A percentile compares a stretch with the other conserved stretches of the same genome.
These are phyloP conservation scores for Rhinopithecus roxellana DNA, from an alignment of 2,113 vertebrate genomes.

Conservation along the genomic window DNA sequence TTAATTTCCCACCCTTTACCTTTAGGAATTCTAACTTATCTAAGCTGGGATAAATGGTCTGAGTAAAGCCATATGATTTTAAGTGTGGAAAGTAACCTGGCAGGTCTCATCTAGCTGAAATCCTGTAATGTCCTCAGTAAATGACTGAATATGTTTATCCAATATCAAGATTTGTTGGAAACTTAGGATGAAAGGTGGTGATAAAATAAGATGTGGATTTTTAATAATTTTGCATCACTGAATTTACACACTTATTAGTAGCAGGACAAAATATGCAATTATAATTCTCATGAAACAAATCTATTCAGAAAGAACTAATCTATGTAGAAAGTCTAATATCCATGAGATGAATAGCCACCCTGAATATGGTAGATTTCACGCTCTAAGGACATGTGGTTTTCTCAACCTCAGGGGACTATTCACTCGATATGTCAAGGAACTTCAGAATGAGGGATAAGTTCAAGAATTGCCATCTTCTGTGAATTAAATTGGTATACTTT, in stretches of 20 bases:
- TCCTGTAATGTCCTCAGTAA: constrained; percentile 27
- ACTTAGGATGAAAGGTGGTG: not conserved
- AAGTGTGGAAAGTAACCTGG: constrained; percentile 31
- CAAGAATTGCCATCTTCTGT: not conserved
- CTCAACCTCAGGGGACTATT: not conserved
- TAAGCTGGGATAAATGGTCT: constrained; percentile 36
- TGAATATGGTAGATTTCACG: not conserved
- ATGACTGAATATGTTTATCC: not conserved
- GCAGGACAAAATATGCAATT: constrained; percentile 19
- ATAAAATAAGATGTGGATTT: constrained; percentile 45
- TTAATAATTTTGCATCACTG: not conserved
- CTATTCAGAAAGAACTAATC: constrained; percentile 29
- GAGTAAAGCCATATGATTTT: constrained; percentile 67
- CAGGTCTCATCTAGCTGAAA: constrained; percentile 45
- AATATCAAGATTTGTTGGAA: constrained; percentile 34
- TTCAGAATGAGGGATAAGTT: not conserved
- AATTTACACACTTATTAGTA: constrained; percentile 29
- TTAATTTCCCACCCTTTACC: not conserved
- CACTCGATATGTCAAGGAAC: not conserved
- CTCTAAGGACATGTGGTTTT: not conserved
- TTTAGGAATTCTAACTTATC: constrained; percentile 67
- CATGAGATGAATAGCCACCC: not conserved
- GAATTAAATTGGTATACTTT: constrained; percentile 12
- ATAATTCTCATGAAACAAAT: constrained; percentile 51
- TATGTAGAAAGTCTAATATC: constrained; percentile 29